Conservation (phyloP, 2,113 vertebrate species). For the Malurus melanocephalus region DNA sequence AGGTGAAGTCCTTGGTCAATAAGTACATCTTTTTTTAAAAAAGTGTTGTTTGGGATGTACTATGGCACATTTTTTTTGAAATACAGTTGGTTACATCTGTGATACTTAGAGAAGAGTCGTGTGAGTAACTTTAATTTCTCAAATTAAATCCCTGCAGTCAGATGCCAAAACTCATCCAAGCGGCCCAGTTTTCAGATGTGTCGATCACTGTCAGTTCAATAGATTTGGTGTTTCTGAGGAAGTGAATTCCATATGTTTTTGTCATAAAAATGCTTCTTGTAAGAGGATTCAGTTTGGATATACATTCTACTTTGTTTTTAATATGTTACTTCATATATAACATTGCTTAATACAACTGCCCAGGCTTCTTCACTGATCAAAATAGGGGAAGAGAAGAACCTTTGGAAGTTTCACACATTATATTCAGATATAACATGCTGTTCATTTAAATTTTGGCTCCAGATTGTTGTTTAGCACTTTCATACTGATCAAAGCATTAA, state of each 20-base stretch:
- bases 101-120: rapidly evolving
- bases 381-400: neutral
- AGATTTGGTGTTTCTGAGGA: neutral
- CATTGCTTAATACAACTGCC: neutral
- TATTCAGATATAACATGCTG: neutral
- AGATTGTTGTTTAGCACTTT: neutral
- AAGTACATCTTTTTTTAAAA: neutral
- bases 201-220: neutral
- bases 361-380: neutral
- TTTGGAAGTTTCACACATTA: neutral
- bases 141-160: neutral
- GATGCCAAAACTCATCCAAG: neutral
- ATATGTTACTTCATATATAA: neutral
- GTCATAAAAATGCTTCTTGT: neutral
- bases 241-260: neutral
- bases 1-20: neutral
- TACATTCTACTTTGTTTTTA: neutral
- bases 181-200: neutral
- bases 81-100: neutral
- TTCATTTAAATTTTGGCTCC: conserved; percentile 14
- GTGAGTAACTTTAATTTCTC: neutral
- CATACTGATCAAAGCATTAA: neutral
- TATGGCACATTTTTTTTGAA: neutral
- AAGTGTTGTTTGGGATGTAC: neutral
- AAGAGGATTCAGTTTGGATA: neutral